Evolutionary conservation across 2,113 vertebrate species (phyloP), one percentile per base, ranked within the genome.

Genomic region (Pseudorectes ferrugineus): DNA sequence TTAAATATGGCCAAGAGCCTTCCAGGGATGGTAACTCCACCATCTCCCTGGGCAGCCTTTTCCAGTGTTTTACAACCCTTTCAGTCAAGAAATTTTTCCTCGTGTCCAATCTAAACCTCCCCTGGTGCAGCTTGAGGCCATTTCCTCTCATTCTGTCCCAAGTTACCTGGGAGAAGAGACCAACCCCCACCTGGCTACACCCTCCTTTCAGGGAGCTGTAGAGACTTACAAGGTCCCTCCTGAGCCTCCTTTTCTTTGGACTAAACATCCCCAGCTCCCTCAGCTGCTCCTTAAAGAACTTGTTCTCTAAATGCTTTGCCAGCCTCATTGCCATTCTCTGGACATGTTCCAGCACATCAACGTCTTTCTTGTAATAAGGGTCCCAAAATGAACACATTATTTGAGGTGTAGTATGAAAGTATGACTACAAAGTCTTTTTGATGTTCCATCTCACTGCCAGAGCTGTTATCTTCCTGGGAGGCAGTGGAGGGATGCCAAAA

Each of bases 171-270:
- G 14, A 78, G 43, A 58, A 38, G 36, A 51, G 33, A 7, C 24
- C 0, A 0, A 35, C 7, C 2, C 20, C 24, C 10, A 35, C 18
- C 42, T 70, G 36, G 11, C 26, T 49, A 12, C 36, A 57, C 23
- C 5, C 9, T 73, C 22, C 46, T 67, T 14, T 31, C 35, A 24
- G 40, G 8, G 12, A 43, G 5, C 9, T 58, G 29, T 59, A 14
- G 17, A 25, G n/a, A 28, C 12, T 33, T 2, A 24, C 16, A 42
- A 66, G 14, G 25, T 72, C 12, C 17, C 15, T n/a, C 59, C 6
- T 52, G 17, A 46, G 25, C 29, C 25, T 66, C 18, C 38, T 35
- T 71, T 66, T 45, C 73, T 79, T 12, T 45, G 40, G 74, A 5
- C 2, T 46, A 20, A 46, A 10, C 18, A 42, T 5, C 25, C 31